A percentile compares a stretch with the other conserved stretches of the same genome.
Evolutionary conservation across 2,797 vertebrate genomes (phyloP).

Genomic region (Gorsachius magnificus): DNA sequence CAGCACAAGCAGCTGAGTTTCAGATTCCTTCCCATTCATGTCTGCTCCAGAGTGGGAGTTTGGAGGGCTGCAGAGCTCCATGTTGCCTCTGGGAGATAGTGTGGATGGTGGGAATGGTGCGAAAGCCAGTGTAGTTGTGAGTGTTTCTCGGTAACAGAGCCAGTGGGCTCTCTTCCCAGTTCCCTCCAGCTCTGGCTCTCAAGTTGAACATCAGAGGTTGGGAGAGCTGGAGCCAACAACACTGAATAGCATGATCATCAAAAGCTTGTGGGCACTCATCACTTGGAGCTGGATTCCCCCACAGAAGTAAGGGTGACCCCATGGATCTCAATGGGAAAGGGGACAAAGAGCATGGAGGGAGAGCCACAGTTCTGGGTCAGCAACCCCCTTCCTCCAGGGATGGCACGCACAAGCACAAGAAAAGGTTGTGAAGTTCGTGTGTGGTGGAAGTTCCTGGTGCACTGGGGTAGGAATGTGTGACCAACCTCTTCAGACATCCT

Average conservation of each 20-base stretch:
- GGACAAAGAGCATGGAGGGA: not conserved
- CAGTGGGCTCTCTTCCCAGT: not conserved
- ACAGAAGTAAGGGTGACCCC: not conserved
- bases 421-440: not conserved
- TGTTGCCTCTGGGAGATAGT: not conserved
- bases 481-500: not conserved
- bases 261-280: not conserved
- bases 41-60: not conserved
- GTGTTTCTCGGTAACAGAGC: not conserved
- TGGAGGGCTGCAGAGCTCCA: not conserved
- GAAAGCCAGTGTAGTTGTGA: not conserved
- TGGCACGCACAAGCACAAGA: accelerated
- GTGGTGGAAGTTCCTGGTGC: not conserved
- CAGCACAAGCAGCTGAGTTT: not conserved
- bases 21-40: not conserved
- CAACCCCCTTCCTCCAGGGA: not conserved
- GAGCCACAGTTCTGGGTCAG: not conserved
- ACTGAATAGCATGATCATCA: not conserved
- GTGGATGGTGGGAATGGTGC: not conserved
- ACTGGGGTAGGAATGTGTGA: not conserved
- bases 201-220: not conserved
- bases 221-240: not conserved
- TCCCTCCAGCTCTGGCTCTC: not conserved
- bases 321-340: not conserved
- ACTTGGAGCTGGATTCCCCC: not conserved